Base-by-base conservation (phyloP, 2,888 invertebrate genomes). In the Tenthredo livida region DNA sequence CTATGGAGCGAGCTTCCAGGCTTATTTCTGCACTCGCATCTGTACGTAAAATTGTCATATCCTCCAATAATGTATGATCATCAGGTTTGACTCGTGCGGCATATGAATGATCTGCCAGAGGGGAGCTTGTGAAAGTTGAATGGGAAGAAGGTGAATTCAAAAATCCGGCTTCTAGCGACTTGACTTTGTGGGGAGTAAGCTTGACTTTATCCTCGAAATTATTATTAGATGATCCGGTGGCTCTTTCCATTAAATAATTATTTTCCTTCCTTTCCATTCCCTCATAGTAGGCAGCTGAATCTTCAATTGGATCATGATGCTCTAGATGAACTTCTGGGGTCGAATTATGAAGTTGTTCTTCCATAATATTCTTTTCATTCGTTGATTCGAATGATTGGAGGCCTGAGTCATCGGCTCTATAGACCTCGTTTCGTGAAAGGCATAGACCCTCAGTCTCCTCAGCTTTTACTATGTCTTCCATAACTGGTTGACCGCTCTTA, bases 71-170 rank as follows among this genome's bases (percentile, higher is more conserved):
- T 5, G 58, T 58, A 58, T 58, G 58, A 21, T 54, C 54, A 54
- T 54, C 54, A 54, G 54, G 54, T 54, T 21, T 54, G 54, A 54
- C 54, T 54, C 54, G 54, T 54, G 54, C 54, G 54, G 54, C 54
- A 54, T 54, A 54, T 54, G 54, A 54, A 54, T 54, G 54, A 54
- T 54, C 54, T 54, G n/a, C 54, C 54, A n/a, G 54, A 54, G 54
- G 54, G 54, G 54, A 54, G 54, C 54, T 54, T 54, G 54, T 54
- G 21, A 54, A 54, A 54, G 15, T 54, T n/a, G 54, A 54, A 54
- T 54, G n/a, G 15, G n/a, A 54, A 54, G n/a, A 54, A 54, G 54
- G 54, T 54, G 54, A 54, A 17, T 54, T 54, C 0, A 54, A 54
- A 54, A 17, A 54, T 54, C n/a, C n/a, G 54, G 54, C n/a, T 54